A percentile compares a stretch with the other conserved stretches of the same genome.
Conservation (phyloP, 2,888 invertebrate genomes). For the Leucophenga maculata region DNA sequence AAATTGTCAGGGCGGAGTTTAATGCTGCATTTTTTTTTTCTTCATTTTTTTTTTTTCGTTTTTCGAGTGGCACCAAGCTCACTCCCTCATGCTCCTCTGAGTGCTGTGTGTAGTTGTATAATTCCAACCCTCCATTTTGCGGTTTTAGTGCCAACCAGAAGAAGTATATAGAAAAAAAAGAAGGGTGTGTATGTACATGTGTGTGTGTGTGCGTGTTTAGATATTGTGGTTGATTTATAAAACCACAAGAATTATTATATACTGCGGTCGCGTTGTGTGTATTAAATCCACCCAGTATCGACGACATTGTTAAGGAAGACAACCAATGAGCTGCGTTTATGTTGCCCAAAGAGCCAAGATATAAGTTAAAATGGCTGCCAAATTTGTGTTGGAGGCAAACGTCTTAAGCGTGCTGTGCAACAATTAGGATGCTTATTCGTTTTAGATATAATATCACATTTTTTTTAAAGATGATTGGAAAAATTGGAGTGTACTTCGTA, state of each 20-base stretch:
- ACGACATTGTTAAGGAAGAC: slow-evolving; percentile 40
- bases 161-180: slow-evolving; percentile 50
- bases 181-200: slow-evolving; percentile 48
- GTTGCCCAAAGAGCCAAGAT: slow-evolving; percentile 44
- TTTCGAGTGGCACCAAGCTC: not conserved
- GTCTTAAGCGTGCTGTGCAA: no score
- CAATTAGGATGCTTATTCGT: no score
- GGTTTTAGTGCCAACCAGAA: slow-evolving; percentile 47
- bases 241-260: slow-evolving; percentile 68
- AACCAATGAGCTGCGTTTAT: slow-evolving; percentile 46
- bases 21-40: slow-evolving; percentile 32
- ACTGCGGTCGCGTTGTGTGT: slow-evolving; percentile 63
- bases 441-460: no score
- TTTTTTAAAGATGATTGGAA: no score
- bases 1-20: slow-evolving; percentile 14
- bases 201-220: slow-evolving; percentile 45
- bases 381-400: no score
- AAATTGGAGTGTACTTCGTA: no score
- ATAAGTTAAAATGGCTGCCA: slow-evolving; percentile 31
- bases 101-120: not conserved
- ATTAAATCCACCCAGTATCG: slow-evolving; percentile 53
- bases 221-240: slow-evolving; percentile 56
- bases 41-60: slow-evolving; percentile 14
- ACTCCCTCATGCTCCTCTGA: not conserved
- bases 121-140: slow-evolving; percentile 34